phyloP scores from a whole-genome alignment of 2,113 vertebrate species.

The Diphyllodes magnificus region DNA sequence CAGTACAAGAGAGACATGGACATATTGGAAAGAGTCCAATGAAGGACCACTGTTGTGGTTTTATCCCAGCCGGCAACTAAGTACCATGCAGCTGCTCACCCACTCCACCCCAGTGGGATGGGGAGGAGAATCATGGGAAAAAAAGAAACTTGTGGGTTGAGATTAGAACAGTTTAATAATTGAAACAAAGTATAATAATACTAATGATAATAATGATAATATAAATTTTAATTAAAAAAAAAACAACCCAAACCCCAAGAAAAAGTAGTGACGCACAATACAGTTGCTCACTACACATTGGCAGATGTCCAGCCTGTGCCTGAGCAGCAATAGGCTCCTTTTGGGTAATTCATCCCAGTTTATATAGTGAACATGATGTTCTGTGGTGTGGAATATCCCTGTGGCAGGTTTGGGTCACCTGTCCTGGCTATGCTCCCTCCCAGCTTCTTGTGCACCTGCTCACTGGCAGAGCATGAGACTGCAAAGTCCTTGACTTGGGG shows the following conservation, averaged over 20 bases:
- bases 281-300: not conserved
- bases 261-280: not conserved
- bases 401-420: too few species aligned
- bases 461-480: too few species aligned
- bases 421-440: too few species aligned
- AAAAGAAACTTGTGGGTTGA: not conserved
- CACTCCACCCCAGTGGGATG: not conserved
- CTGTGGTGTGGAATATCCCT: too few species aligned
- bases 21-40: not conserved
- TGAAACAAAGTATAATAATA: not conserved
- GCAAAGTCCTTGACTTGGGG: too few species aligned
- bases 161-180: not conserved
- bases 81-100: not conserved
- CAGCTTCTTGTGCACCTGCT: too few species aligned
- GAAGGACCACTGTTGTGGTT: not conserved
- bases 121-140: not conserved
- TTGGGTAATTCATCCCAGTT: not conserved
- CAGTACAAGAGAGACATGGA: not conserved
- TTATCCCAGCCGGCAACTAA: not conserved
- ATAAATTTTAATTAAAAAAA: not conserved
- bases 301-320: not conserved
- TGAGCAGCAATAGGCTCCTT: not conserved
- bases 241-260: not conserved
- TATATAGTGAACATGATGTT: not conserved
- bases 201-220: not conserved